Evolutionary conservation across 2,797 vertebrate species (phyloP).

Genomic region (Leptatherina wallacei): DNA sequence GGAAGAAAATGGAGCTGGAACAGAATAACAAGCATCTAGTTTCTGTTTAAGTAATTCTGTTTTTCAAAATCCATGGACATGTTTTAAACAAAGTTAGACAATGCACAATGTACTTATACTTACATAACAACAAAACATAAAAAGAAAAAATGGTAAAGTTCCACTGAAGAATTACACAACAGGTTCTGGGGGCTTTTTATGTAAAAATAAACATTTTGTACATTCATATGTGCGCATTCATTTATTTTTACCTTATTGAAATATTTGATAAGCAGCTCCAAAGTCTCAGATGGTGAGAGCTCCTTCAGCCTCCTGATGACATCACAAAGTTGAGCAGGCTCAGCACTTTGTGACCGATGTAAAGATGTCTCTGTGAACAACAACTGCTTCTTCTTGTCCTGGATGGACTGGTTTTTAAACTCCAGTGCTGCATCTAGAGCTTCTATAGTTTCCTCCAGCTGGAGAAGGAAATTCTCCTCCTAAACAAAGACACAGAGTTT

Average conservation of each 20-base stretch:
- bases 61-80: no score
- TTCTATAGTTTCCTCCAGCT: conserved; percentile 91
- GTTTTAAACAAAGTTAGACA: no score
- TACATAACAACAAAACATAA: no score
- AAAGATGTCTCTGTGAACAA: conserved; percentile 61
- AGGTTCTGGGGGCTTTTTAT: background rate
- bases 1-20: no score
- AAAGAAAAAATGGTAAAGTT: no score
- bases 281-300: conserved; percentile 82
- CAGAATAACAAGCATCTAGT: no score
- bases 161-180: background rate
- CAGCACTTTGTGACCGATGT: conserved; percentile 66
- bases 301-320: conserved; percentile 85
- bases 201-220: background rate
- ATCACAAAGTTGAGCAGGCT: conserved; percentile 77
- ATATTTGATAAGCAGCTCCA: conserved; percentile 88
- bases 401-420: conserved; percentile 87
- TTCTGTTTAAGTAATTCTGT: no score
- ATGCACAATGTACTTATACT: no score
- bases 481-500: conserved; percentile 51
- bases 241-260: conserved; percentile 87
- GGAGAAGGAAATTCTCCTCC: conserved; percentile 89
- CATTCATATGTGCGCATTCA: background rate
- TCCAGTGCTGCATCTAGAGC: conserved; percentile 89
- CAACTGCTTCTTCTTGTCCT: conserved; percentile 81